Conservation (phyloP, 2,888 invertebrate species). For the Papilio demoleus region DNA sequence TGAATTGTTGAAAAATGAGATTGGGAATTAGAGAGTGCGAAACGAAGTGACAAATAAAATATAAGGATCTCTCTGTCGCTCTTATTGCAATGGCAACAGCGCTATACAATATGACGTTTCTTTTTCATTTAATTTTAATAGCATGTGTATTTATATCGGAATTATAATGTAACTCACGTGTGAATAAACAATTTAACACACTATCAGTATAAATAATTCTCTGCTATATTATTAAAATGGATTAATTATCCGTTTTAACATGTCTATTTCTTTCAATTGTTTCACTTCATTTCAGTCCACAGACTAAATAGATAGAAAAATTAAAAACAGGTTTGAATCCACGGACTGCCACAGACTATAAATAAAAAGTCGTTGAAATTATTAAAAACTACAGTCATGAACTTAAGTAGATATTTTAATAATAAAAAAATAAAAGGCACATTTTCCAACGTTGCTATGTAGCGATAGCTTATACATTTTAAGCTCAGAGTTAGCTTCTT, state of each 20-base stretch:
- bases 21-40: slow-evolving; percentile 40
- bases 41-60: slow-evolving; percentile 47
- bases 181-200: slow-evolving; percentile 27
- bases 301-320: slow-evolving; percentile 40
- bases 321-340: not conserved
- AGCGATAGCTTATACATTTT: not conserved
- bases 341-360: slow-evolving; percentile 23
- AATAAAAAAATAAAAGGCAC: not conserved
- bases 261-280: slow-evolving; percentile 59
- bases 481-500: not conserved
- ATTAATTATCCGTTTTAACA: slow-evolving; percentile 51
- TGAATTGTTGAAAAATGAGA: slow-evolving; percentile 37
- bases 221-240: slow-evolving; percentile 37
- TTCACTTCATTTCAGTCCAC: slow-evolving; percentile 55
- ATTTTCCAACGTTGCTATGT: not conserved
- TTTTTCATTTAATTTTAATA: slow-evolving; percentile 39
- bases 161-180: slow-evolving; percentile 32
- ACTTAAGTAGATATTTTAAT: not conserved
- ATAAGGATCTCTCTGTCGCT: slow-evolving; percentile 49
- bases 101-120: slow-evolving; percentile 47
- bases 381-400: not conserved
- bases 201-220: slow-evolving; percentile 33
- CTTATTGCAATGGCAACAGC: slow-evolving; percentile 48
- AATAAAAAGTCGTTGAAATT: not conserved
- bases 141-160: slow-evolving; percentile 16